Evolutionary conservation across 92 coral and sea anemone genomes (phyloP).

Genomic region (Umimayanthus chanpuru): DNA sequence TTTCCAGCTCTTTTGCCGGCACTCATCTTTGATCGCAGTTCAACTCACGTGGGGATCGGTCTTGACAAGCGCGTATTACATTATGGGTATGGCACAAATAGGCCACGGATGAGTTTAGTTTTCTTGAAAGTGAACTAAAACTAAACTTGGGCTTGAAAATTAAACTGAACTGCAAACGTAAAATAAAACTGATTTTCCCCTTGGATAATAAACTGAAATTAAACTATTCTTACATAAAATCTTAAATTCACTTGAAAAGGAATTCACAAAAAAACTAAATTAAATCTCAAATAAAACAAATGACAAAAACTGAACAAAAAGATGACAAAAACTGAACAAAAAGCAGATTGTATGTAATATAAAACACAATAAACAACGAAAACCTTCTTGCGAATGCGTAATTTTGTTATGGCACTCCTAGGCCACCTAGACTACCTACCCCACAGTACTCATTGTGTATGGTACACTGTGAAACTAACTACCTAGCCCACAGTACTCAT

Average conservation of each 20-base stretch:
- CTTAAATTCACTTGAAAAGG: too few species aligned
- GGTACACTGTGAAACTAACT: too few species aligned
- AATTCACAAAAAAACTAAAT: slow-evolving; percentile 11
- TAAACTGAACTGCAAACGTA: slow-evolving; percentile 20
- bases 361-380: neutral
- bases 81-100: too few species aligned
- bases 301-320: slow-evolving; percentile 26
- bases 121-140: too few species aligned
- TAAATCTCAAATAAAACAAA: slow-evolving; percentile 16
- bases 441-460: too few species aligned
- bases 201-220: slow-evolving; percentile 14
- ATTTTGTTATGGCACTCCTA: slow-evolving; percentile 8
- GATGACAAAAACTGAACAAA: slow-evolving; percentile 22
- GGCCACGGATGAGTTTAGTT: too few species aligned
- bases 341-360: neutral
- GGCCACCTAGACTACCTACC: too few species aligned
- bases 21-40: too few species aligned
- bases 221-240: slow-evolving; percentile 8
- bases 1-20: too few species aligned
- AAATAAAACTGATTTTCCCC: neutral
- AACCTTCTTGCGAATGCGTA: neutral
- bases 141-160: neutral
- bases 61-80: neutral
- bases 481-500: too few species aligned
- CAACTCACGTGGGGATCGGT: too few species aligned